A percentile compares a stretch with the other conserved stretches of the same genome.
These are phyloP conservation scores for Piezodorus guildinii DNA, from an alignment of 1,140 invertebrate genomes.

Conservation along the genomic window DNA sequence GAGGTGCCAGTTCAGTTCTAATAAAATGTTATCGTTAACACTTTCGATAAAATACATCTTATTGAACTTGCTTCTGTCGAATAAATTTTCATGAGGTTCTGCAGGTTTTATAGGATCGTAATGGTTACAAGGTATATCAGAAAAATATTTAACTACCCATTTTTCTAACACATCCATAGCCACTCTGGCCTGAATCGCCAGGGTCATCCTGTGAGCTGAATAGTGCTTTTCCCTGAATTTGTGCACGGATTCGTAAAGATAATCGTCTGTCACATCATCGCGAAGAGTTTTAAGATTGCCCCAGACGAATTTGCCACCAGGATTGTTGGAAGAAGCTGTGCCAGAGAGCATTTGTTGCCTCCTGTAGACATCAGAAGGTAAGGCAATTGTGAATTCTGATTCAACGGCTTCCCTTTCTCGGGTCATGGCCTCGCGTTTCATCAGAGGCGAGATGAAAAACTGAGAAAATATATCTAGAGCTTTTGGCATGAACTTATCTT, in stretches of 20 bases:
- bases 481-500: constrained; percentile 58
- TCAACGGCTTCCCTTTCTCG: constrained; percentile 86
- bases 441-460: constrained; percentile 78
- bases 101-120: constrained; percentile 47
- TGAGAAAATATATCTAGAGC: constrained; percentile 79
- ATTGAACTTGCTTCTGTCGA: constrained; percentile 46
- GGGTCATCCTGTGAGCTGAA: constrained; percentile 77
- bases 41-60: constrained; percentile 69
- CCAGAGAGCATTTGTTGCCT: constrained; percentile 60
- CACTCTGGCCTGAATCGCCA: constrained; percentile 69
- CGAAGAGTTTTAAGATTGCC: constrained; percentile 70
- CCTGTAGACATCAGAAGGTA: constrained; percentile 52
- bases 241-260: constrained; percentile 52
- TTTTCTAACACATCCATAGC: constrained; percentile 60
- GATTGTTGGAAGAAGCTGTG: constrained; percentile 41
- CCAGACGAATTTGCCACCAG: constrained; percentile 71
- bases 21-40: constrained; percentile 56
- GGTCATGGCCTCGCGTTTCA: constrained; percentile 74
- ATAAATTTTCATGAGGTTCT: constrained; percentile 52
- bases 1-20: constrained; percentile 69
- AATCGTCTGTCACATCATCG: constrained; percentile 50
- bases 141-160: constrained; percentile 50
- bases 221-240: constrained; percentile 74
- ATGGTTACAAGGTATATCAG: constrained; percentile 49
- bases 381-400: constrained; percentile 71